Percentiles rank a stretch among this genome's conserved stretches.
Evolutionary conservation across 2,888 invertebrate genomes (phyloP).

Genomic region (Calliopum simillimum): DNA sequence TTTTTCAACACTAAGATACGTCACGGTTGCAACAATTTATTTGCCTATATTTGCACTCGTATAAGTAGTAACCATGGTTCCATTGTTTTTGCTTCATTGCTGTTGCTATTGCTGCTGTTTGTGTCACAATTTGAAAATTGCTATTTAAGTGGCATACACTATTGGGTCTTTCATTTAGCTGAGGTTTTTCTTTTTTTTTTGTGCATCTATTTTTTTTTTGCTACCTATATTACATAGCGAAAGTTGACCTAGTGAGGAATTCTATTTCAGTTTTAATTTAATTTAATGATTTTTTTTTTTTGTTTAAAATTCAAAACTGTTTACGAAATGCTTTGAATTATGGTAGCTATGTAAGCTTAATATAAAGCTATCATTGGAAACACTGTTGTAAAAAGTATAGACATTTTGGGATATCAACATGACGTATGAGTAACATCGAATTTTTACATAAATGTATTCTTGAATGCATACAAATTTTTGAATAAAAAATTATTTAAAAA

Average conservation of each 20-base stretch:
- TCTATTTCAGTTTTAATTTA: too few relatives aligned
- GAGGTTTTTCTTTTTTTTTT: slow-evolving; percentile 13
- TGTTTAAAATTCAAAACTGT: too few relatives aligned
- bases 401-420: too few relatives aligned
- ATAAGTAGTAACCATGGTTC: slow-evolving; percentile 42
- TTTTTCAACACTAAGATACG: background rate
- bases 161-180: slow-evolving; percentile 14
- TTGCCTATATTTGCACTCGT: slow-evolving; percentile 34
- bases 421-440: too few relatives aligned
- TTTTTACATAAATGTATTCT: too few relatives aligned
- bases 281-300: too few relatives aligned
- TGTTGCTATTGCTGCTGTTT: slow-evolving; percentile 33
- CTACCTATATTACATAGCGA: slow-evolving; percentile 61
- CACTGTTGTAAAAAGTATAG: too few relatives aligned
- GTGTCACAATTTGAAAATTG: slow-evolving; percentile 28
- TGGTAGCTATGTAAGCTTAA: too few relatives aligned
- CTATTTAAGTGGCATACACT: slow-evolving; percentile 27
- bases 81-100: slow-evolving; percentile 46
- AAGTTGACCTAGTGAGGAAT: slow-evolving; percentile 61
- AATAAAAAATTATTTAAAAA: too few relatives aligned
- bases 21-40: slow-evolving; percentile 23
- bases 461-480: too few relatives aligned
- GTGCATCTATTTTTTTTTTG: slow-evolving; percentile 27
- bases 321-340: too few relatives aligned
- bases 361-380: too few relatives aligned